These are phyloP conservation scores for Nebria brevicollis DNA, from an alignment of 2,888 invertebrate species.

Conservation along the genomic window DNA sequence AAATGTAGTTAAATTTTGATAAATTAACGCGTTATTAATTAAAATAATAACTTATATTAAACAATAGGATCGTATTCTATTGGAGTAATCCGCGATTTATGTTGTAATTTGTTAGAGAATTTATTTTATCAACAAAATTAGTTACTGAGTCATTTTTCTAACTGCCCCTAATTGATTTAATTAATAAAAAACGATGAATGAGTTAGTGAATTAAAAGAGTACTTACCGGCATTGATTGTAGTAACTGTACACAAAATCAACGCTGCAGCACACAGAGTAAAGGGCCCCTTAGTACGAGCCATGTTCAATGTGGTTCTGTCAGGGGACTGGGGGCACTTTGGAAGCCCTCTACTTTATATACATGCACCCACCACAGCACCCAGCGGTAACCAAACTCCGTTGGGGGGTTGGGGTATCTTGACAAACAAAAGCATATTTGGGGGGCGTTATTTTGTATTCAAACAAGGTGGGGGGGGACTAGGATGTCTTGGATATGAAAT, in stretches of 20 bases:
- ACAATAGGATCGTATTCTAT: too few species aligned
- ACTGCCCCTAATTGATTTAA: background rate
- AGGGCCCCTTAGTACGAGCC: constrained; percentile 26
- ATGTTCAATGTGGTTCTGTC: constrained; percentile 6
- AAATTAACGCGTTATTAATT: background rate
- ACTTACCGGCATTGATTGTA: constrained; percentile 12
- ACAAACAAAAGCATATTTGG: background rate
- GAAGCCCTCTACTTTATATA: constrained; percentile 17
- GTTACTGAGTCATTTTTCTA: too few species aligned
- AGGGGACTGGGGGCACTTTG: constrained; percentile 19
- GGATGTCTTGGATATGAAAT: too few species aligned
- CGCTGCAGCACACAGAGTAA: constrained; percentile 28
- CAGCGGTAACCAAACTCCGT: constrained; percentile 1
- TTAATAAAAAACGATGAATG: background rate
- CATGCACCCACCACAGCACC: background rate
- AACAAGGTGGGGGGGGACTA: too few species aligned
- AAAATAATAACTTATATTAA: background rate
- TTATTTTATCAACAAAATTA: too few species aligned
- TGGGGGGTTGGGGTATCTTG: background rate
- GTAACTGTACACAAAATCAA: constrained; percentile 22
- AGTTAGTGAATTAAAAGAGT: background rate
- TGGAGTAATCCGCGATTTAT: background rate
- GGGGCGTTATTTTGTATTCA: background rate
- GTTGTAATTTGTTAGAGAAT: background rate
- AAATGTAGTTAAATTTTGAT: too few species aligned